A percentile compares a stretch with the other conserved stretches of the same genome.
Evolutionary conservation across 2,113 vertebrate species (phyloP).

Genomic region (Salminus brasiliensis): DNA sequence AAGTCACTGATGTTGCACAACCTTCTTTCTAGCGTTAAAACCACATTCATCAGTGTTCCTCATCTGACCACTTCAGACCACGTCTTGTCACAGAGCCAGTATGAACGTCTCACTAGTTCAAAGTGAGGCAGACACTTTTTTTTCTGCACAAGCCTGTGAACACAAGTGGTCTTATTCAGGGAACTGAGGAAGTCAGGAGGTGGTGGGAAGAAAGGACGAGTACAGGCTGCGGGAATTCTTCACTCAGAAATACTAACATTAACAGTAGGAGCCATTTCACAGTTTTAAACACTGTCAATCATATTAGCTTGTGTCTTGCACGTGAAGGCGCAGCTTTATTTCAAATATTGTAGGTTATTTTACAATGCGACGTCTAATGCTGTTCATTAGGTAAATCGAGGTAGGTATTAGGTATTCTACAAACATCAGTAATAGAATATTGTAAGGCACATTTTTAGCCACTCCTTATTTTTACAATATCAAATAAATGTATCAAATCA

Average conservation of each 20-base stretch:
- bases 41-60: constrained; percentile 33
- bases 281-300: neutral
- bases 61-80: constrained; percentile 24
- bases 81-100: neutral
- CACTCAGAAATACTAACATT: neutral
- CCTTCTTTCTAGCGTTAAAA: constrained; percentile 27
- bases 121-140: constrained; percentile 7
- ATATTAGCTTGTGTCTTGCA: too few relatives aligned
- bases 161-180: constrained; percentile 18
- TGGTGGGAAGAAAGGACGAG: neutral
- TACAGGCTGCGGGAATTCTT: constrained; percentile 7
- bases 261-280: neutral
- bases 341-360: too few relatives aligned
- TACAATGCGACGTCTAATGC: too few relatives aligned
- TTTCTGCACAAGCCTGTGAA: neutral
- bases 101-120: constrained; percentile 3
- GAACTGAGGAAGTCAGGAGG: constrained; percentile 23
- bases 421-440: too few relatives aligned
- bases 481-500: too few relatives aligned
- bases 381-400: too few relatives aligned
- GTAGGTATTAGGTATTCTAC: too few relatives aligned
- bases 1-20: constrained; percentile 33
- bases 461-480: too few relatives aligned
- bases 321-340: too few relatives aligned
- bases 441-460: too few relatives aligned